Percentiles rank a stretch among this genome's conserved stretches.
These are phyloP conservation scores for Diplolepis rosae DNA, from an alignment of 2,888 invertebrate genomes.

Conservation along the genomic window DNA sequence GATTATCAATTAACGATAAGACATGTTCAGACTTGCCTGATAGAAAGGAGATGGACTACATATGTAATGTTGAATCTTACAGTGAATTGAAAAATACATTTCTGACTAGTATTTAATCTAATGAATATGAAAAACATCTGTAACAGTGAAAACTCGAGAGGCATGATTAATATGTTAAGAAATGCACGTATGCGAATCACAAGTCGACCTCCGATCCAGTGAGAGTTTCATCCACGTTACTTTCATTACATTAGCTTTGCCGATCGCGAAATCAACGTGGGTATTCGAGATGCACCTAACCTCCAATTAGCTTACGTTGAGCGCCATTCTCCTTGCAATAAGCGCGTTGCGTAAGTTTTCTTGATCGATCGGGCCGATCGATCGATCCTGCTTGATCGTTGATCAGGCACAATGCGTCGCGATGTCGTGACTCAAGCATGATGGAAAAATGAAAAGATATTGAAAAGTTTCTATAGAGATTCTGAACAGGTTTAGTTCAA, in stretches of 20 bases:
- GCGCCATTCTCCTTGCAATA: constrained; percentile 12
- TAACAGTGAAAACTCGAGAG: background rate
- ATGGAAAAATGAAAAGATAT: background rate
- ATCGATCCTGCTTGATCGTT: constrained; percentile 17
- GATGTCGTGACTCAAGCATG: constrained; percentile 11
- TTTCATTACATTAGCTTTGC: constrained; percentile 13
- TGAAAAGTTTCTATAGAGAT: background rate
- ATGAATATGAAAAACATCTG: constrained; percentile 1
- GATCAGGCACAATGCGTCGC: background rate
- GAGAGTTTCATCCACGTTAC: constrained; percentile 13
- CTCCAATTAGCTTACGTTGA: constrained; percentile 22
- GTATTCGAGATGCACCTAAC: constrained; percentile 23
- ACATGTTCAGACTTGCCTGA: background rate
- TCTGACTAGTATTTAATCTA: background rate
- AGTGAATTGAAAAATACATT: background rate
- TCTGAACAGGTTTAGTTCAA: background rate
- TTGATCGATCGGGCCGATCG: constrained; percentile 15
- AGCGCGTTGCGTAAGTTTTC: constrained; percentile 22
- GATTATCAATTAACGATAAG: background rate
- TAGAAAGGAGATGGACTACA: background rate
- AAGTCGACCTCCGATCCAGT: constrained; percentile 9
- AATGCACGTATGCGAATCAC: background rate
- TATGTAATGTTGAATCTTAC: background rate
- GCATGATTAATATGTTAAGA: background rate
- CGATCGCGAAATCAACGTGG: background rate